Percentiles rank a stretch among this genome's conserved stretches.
phyloP scores from a whole-genome alignment of 2,113 vertebrate species.

The Gallinago media region DNA sequence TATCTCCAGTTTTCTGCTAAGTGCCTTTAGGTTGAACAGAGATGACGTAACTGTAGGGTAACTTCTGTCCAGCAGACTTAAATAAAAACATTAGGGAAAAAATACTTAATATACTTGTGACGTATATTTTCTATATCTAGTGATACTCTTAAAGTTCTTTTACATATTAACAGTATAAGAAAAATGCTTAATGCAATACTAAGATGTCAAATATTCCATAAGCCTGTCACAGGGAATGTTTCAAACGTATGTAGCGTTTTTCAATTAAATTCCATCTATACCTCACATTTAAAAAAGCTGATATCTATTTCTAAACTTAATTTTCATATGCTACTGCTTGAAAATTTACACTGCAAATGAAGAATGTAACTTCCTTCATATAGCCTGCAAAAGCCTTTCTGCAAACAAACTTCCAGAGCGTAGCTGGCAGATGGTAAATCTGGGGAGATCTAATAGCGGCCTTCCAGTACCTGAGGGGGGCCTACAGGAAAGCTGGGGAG shows the following conservation, averaged over 20 bases:
- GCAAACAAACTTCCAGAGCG: accelerated
- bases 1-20: not conserved
- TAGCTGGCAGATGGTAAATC: not conserved
- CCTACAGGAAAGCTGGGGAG: too few species aligned
- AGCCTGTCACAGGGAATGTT: not conserved
- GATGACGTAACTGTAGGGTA: not conserved
- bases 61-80: not conserved
- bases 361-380: not conserved
- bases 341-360: not conserved
- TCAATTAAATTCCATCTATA: not conserved
- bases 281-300: not conserved
- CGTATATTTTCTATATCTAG: not conserved
- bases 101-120: not conserved
- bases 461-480: too few species aligned
- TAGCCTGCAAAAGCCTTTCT: not conserved
- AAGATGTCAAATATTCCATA: not conserved
- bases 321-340: not conserved
- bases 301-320: not conserved
- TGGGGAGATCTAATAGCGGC: too few species aligned
- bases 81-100: not conserved
- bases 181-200: not conserved
- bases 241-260: not conserved
- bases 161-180: not conserved
- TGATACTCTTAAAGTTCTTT: not conserved
- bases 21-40: not conserved